Conservation (phyloP, 2,113 vertebrate genomes). For the Notechis scutatus region DNA sequence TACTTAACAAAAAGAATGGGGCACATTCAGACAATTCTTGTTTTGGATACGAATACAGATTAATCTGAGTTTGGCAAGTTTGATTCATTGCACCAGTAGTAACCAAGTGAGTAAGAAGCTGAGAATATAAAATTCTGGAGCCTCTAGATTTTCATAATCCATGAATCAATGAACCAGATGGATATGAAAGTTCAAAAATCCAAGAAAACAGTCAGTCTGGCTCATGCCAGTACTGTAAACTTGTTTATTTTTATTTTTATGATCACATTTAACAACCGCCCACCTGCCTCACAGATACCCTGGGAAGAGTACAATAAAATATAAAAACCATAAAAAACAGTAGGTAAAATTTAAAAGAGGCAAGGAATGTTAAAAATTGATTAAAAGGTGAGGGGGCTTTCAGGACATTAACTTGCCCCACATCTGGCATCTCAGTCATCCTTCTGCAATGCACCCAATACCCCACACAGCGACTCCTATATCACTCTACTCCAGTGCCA, state of each 20-base stretch:
- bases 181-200: not conserved
- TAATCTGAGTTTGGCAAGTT: not conserved
- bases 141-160: not conserved
- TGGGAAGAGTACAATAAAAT: too few relatives aligned
- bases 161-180: not conserved
- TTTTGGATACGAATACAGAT: not conserved
- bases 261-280: not conserved
- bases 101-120: not conserved
- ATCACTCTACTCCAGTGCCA: not conserved
- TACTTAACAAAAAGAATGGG: too few relatives aligned
- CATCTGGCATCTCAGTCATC: not conserved
- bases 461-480: not conserved
- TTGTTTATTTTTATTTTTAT: not conserved
- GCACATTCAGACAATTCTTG: not conserved
- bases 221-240: not conserved
- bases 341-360: not conserved
- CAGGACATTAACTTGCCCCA: not conserved
- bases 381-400: not conserved
- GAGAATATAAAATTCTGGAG: not conserved
- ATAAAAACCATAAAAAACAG: not conserved
- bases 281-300: not conserved
- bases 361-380: not conserved
- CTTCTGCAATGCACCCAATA: not conserved
- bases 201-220: not conserved
- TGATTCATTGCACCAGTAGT: not conserved